A percentile compares a stretch with the other conserved stretches of the same genome.
These are phyloP conservation scores for Xanthorhoe spadicearia DNA, from an alignment of 2,888 invertebrate genomes.

Conservation along the genomic window DNA sequence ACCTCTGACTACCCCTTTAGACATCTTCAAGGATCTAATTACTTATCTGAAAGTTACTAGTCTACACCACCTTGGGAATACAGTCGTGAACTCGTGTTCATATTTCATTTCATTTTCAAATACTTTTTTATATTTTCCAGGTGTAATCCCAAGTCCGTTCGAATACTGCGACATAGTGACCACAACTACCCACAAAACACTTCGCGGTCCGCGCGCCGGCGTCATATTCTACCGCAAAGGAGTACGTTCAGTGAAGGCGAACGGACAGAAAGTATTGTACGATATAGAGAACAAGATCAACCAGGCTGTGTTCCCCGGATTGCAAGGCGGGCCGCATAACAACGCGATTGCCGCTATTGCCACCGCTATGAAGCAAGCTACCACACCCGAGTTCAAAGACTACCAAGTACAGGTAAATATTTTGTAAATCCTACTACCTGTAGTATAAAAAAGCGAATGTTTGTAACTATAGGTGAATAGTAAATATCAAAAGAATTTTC, in stretches of 20 bases:
- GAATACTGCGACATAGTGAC: slow-evolving; percentile 96
- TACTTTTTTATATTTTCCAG: slow-evolving; percentile 57
- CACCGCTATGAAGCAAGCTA: slow-evolving; percentile 96
- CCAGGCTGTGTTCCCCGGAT: slow-evolving; percentile 94
- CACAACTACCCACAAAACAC: slow-evolving; percentile 97
- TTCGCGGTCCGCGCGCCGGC: slow-evolving; percentile 94
- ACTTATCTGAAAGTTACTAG: too few relatives aligned
- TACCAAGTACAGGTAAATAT: slow-evolving; percentile 93
- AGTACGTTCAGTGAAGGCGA: slow-evolving; percentile 89
- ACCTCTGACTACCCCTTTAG: too few relatives aligned
- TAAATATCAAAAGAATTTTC: too few relatives aligned
- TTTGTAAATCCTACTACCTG: too few relatives aligned
- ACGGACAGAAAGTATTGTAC: slow-evolving; percentile 93
- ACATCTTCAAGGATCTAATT: too few relatives aligned
- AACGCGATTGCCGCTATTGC: slow-evolving; percentile 98
- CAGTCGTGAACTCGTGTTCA: too few relatives aligned
- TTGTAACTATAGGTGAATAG: too few relatives aligned
- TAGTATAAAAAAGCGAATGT: too few relatives aligned
- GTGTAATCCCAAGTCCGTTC: slow-evolving; percentile 94
- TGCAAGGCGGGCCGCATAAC: slow-evolving; percentile 99
- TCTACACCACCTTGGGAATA: too few relatives aligned
- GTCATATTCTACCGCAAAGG: slow-evolving; percentile 97
- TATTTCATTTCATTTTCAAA: background rate
- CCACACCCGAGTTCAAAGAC: slow-evolving; percentile 90
- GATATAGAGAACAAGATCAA: slow-evolving; percentile 96